These are phyloP conservation scores for Hipposideros armiger DNA, from an alignment of 2,113 vertebrate species.

Conservation along the genomic window DNA sequence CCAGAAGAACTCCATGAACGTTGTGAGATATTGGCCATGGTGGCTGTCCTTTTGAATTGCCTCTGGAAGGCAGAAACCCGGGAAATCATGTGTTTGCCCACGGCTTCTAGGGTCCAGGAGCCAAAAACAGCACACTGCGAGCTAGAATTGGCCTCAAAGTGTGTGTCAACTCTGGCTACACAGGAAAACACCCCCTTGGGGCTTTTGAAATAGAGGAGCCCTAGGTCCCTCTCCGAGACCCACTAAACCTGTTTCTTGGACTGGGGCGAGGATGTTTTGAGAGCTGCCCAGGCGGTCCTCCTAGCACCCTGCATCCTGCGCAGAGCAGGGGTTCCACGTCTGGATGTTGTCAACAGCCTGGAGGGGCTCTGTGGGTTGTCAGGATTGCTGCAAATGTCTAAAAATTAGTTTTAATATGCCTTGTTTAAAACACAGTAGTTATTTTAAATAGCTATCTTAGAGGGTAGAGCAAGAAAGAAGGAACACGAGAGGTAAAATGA, in stretches of 20 bases:
- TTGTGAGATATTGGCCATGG: not conserved
- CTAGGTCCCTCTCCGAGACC: not conserved
- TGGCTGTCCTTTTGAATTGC: constrained; percentile 61
- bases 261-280: not conserved
- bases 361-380: not conserved
- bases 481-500: not conserved
- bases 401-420: not conserved
- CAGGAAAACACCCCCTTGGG: not conserved
- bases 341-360: not conserved
- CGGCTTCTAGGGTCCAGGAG: constrained; percentile 36
- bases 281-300: not conserved
- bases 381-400: not conserved
- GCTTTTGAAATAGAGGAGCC: not conserved
- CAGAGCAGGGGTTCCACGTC: not conserved
- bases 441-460: not conserved
- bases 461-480: not conserved
- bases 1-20: constrained; percentile 32
- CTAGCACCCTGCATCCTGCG: not conserved
- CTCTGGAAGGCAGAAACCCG: constrained; percentile 67
- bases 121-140: not conserved
- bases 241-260: not conserved
- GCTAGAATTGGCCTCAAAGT: not conserved
- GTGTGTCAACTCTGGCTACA: not conserved
- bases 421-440: constrained; percentile 6
- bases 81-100: not conserved